A percentile compares a stretch with the other conserved stretches of the same genome.
Evolutionary conservation across 1,140 invertebrate genomes (phyloP).

Genomic region (Diachasma alloeum): DNA sequence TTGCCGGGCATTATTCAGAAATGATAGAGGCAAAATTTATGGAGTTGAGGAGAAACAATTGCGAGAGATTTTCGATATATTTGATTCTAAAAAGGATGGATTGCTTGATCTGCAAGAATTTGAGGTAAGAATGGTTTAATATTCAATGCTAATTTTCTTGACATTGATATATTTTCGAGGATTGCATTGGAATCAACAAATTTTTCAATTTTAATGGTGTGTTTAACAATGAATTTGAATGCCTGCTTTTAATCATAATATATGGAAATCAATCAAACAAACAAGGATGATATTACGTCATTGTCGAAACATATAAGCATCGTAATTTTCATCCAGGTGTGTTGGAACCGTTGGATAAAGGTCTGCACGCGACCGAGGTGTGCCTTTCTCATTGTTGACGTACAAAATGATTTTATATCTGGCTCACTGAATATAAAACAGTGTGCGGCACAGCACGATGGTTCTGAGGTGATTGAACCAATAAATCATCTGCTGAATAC

Average conservation of each 20-base stretch:
- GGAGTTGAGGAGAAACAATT: constrained; percentile 76
- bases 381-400: constrained; percentile 94
- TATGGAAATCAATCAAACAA: not conserved
- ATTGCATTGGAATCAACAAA: no score
- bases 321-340: constrained; percentile 58
- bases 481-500: constrained; percentile 90
- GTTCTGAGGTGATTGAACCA: constrained; percentile 86
- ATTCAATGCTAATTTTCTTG: not conserved
- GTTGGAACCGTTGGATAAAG: constrained; percentile 87
- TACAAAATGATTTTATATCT: constrained; percentile 98
- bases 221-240: no score
- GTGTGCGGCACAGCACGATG: constrained; percentile 92
- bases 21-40: constrained; percentile 86
- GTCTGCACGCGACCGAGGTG: constrained; percentile 76
- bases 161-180: not conserved
- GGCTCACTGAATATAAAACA: constrained; percentile 93
- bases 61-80: constrained; percentile 81
- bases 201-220: no score
- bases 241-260: no score
- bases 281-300: constrained; percentile 43
- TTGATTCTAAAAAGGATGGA: constrained; percentile 81
- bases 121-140: constrained; percentile 49
- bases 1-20: constrained; percentile 85
- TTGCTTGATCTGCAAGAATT: constrained; percentile 86
- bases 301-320: not conserved